Percentiles rank a stretch among this genome's conserved stretches.
Evolutionary conservation across 2,888 invertebrate genomes (phyloP).

Genomic region (Epistrophe eligans): DNA sequence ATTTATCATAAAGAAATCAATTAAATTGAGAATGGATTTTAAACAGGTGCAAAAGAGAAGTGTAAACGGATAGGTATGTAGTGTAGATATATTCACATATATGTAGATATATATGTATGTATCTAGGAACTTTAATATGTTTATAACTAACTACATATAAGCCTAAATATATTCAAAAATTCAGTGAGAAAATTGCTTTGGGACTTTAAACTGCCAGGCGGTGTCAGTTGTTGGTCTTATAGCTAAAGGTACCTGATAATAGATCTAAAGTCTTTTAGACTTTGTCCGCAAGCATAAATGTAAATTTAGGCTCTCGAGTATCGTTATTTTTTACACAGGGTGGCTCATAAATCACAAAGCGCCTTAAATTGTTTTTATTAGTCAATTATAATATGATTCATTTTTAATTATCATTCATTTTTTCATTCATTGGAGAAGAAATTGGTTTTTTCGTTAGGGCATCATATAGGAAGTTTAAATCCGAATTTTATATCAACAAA

Average conservation of each 20-base stretch:
- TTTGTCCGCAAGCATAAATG: background rate
- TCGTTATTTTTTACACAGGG: background rate
- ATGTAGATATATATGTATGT: no score
- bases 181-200: background rate
- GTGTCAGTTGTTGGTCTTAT: background rate
- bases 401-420: no score
- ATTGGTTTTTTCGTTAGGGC: no score
- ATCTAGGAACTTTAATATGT: background rate
- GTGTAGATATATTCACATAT: no score
- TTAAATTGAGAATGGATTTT: slow-evolving; percentile 9
- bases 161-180: background rate
- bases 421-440: no score
- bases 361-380: background rate
- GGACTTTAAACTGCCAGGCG: background rate
- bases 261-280: background rate
- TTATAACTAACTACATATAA: background rate
- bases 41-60: slow-evolving; percentile 8
- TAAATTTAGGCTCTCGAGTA: background rate
- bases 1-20: background rate
- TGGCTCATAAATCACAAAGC: background rate
- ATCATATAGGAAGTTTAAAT: no score
- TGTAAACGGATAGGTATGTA: background rate
- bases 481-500: no score
- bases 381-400: no score
- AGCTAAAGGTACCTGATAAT: background rate